phyloP scores from a whole-genome alignment of 35 echinoderm and acorn worm genomes.

The Antedon bifida region DNA sequence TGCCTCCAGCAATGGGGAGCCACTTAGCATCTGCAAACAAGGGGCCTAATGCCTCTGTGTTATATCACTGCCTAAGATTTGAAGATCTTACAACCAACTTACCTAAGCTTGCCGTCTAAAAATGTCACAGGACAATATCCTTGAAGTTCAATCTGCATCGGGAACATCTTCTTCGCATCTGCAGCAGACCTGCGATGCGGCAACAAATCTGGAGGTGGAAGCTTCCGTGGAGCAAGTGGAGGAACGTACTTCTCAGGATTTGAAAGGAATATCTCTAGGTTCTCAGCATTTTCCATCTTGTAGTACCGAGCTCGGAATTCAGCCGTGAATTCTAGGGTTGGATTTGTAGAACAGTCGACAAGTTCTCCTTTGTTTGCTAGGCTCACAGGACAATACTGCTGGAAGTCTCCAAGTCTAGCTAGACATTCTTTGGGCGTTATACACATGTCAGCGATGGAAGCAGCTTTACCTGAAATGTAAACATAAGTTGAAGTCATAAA shows the following conservation, averaged over 20 bases:
- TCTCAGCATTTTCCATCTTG: conserved; percentile 82
- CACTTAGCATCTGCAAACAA: too few relatives aligned
- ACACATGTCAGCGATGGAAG: conserved; percentile 80
- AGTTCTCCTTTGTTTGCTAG: conserved; percentile 69
- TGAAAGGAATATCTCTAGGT: conserved; percentile 59
- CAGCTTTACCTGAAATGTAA: conserved; percentile 64
- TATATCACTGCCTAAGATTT: too few relatives aligned
- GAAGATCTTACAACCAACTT: too few relatives aligned
- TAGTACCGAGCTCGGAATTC: conserved; percentile 92
- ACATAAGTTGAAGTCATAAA: too few relatives aligned
- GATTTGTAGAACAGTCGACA: conserved; percentile 67
- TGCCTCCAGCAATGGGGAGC: too few relatives aligned
- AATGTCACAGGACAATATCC: conserved; percentile 93
- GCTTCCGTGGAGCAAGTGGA: conserved; percentile 58
- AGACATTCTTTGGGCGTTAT: conserved; percentile 90
- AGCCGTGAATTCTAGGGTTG: conserved; percentile 47
- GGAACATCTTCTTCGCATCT: conserved; percentile 93
- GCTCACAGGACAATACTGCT: conserved; percentile 95
- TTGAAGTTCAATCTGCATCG: conserved; percentile 80
- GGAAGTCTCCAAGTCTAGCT: conserved; percentile 72
- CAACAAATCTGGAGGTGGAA: conserved; percentile 59
- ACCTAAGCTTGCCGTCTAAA: conserved; percentile 89
- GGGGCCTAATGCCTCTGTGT: too few relatives aligned
- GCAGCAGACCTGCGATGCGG: conserved; percentile 49
- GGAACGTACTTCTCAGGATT: conserved; percentile 75